Conservation (phyloP, 30 jellyfish, hydroid and myxozoan genomes). For the Aurelia aurita complex sp. Pacific region DNA sequence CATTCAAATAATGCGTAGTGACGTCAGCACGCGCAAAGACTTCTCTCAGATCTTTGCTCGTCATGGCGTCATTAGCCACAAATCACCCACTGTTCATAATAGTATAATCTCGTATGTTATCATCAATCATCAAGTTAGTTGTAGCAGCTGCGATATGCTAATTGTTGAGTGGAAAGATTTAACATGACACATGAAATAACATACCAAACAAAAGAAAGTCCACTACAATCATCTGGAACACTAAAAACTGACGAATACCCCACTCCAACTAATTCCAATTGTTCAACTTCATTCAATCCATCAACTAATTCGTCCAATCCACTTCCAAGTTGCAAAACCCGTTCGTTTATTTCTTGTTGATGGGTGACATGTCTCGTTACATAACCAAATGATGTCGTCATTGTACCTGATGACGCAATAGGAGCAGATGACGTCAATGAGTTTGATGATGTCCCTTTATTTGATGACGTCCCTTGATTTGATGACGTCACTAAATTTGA, state of each 20-base stretch:
- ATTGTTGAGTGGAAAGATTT: too few relatives aligned
- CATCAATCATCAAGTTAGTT: too few relatives aligned
- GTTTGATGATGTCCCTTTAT: background rate
- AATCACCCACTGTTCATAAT: too few relatives aligned
- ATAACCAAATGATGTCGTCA: conserved; percentile 32
- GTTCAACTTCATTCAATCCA: conserved; percentile 50
- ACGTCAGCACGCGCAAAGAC: too few relatives aligned
- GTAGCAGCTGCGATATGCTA: too few relatives aligned
- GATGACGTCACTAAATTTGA: background rate
- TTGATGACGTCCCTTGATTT: background rate
- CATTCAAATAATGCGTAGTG: too few relatives aligned
- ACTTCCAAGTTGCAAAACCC: conserved; percentile 61
- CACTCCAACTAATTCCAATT: conserved; percentile 69
- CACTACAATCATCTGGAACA: conserved; percentile 27
- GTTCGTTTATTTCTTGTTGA: conserved; percentile 45
- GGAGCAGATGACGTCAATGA: background rate
- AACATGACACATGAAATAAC: background rate
- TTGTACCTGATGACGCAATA: background rate
- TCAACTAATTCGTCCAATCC: conserved; percentile 71
- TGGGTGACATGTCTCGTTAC: conserved; percentile 59
- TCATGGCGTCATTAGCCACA: too few relatives aligned
- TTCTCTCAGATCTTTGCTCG: too few relatives aligned
- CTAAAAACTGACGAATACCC: conserved; percentile 90
- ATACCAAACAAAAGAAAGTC: conserved; percentile 59
- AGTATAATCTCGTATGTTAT: too few relatives aligned